phyloP scores from a whole-genome alignment of 2,113 vertebrate species.

The Picathartes gymnocephalus region DNA sequence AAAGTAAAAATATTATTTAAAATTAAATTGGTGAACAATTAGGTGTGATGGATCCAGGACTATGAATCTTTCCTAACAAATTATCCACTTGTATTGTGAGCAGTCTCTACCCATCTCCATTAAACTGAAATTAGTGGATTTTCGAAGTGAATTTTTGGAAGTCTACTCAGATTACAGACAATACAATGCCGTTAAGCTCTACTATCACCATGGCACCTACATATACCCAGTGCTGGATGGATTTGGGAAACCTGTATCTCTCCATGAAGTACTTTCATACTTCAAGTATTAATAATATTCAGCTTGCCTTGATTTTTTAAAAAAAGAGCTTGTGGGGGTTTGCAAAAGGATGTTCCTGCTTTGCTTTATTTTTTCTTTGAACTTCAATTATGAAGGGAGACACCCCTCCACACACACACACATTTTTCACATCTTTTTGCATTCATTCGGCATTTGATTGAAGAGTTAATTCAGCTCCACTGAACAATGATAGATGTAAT shows the following conservation, averaged over 20 bases:
- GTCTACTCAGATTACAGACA: neutral
- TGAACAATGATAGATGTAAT: slow-evolving; percentile 28
- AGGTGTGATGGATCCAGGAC: neutral
- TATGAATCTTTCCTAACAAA: neutral
- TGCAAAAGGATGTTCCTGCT: neutral
- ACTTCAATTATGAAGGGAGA: neutral
- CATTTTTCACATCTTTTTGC: slow-evolving; percentile 1
- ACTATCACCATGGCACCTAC: neutral
- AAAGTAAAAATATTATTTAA: neutral
- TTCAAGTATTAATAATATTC: neutral
- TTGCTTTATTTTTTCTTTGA: neutral
- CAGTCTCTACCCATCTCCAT: neutral
- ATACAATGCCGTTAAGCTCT: neutral
- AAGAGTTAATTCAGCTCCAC: slow-evolving; percentile 40
- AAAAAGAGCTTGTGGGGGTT: neutral
- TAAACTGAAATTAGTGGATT: neutral
- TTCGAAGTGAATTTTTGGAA: neutral
- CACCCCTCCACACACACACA: neutral
- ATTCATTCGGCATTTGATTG: slow-evolving; percentile 34
- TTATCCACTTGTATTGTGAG: neutral
- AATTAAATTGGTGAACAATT: neutral
- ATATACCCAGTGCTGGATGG: neutral
- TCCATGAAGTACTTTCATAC: neutral
- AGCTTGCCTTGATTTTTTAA: neutral
- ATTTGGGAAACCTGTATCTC: neutral